Evolutionary conservation across 2,113 vertebrate genomes (phyloP).

Genomic region (Gambusia affinis): DNA sequence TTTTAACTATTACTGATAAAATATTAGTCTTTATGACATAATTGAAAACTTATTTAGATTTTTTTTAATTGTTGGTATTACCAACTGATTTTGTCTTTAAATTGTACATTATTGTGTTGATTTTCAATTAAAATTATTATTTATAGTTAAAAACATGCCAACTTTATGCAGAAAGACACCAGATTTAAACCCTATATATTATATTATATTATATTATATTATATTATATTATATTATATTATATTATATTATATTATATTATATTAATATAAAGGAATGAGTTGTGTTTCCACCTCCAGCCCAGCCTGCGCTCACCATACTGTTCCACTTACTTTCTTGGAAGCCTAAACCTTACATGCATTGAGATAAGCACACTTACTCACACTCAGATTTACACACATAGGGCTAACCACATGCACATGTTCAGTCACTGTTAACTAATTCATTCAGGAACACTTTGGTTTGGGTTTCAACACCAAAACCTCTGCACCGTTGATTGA

Average conservation of each 20-base stretch:
- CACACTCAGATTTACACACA: slow-evolving; percentile 26
- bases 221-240: neutral
- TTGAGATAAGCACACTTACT: slow-evolving; percentile 61
- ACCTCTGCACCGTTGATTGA: slow-evolving; percentile 79
- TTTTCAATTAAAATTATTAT: too few species aligned
- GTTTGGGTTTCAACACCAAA: slow-evolving; percentile 80
- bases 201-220: neutral
- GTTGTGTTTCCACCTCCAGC: slow-evolving; percentile 71
- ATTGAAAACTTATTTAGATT: too few species aligned
- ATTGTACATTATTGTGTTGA: too few species aligned
- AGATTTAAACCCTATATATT: too few species aligned
- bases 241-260: neutral
- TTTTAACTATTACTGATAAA: too few species aligned
- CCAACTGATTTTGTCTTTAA: too few species aligned
- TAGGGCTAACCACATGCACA: slow-evolving; percentile 80
- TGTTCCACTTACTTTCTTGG: slow-evolving; percentile 80
- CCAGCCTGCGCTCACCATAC: slow-evolving; percentile 68
- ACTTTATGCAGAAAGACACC: too few species aligned
- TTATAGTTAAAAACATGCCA: too few species aligned
- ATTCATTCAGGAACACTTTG: slow-evolving; percentile 85
- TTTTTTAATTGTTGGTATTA: too few species aligned
- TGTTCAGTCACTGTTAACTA: slow-evolving; percentile 82
- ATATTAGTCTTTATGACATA: too few species aligned
- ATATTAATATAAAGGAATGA: neutral
- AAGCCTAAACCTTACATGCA: slow-evolving; percentile 64